Base-by-base conservation (phyloP, 2,888 invertebrate species). In the Leucozona laternaria region DNA sequence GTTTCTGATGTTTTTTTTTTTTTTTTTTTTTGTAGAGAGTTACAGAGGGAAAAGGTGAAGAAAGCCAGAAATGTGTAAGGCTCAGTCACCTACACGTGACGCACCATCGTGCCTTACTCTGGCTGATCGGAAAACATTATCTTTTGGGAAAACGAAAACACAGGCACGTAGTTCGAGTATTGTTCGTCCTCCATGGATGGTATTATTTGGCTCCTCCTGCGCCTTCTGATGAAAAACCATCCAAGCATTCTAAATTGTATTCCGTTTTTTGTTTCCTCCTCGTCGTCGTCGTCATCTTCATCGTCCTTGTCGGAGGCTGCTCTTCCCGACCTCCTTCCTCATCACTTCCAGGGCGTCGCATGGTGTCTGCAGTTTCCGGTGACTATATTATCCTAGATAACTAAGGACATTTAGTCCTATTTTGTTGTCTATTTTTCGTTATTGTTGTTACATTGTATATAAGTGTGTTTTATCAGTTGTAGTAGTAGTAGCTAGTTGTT, bases 311-410 rank as follows among this genome's bases (percentile, higher is more conserved):
- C 15, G 22, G 53, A 25, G 15, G 53, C 25, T n/a, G 25, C 37
- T 40, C 60, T 13, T 20, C 17, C 15, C 10, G 17, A 2, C 43
- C 45, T 48, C 45, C 45, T 66, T 66, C 48, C 45, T 48, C 66
- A 34, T 48, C 20, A 40, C 31, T 64, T 48, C 17, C 45, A 48
- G 43, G 45, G 53, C 20, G 58, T 72, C 71, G 45, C 17, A 73
- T 73, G 71, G 15, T 73, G 73, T 62, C 68, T 73, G 68, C 45
- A 73, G 60, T 62, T 83, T 53, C 55, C 72, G 68, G 45, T 62
- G 40, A 73, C 43, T 83, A 70, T 83, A 78, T 79, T 83, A 45
- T 83, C 68, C 79, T 25, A 79, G 73, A 78, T 78, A 77, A 72
- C 81, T 82, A 58, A 73, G 83, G 73, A 79, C 77, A 66, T 66